Conservation (phyloP, 2,888 invertebrate species). For the Troides helena region DNA sequence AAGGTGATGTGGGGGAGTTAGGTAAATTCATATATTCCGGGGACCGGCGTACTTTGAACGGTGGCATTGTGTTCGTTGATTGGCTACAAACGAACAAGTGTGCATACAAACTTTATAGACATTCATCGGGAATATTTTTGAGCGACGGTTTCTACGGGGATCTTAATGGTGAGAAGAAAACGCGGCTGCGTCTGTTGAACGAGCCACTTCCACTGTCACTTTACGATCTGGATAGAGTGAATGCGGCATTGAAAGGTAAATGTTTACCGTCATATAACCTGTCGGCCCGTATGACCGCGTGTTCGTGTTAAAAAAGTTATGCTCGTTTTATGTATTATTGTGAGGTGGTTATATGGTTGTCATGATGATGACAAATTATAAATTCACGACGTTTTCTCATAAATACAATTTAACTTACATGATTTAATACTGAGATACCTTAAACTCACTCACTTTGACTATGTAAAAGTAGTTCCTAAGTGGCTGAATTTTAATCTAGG, state of each 20-base stretch:
- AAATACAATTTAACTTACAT: background rate
- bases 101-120: constrained; percentile 72
- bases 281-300: constrained; percentile 53
- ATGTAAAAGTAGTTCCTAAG: too few species aligned
- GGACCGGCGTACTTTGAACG: constrained; percentile 66
- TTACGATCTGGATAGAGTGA: constrained; percentile 77
- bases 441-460: too few species aligned
- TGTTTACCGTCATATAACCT: constrained; percentile 62
- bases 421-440: background rate
- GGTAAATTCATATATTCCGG: constrained; percentile 67
- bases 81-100: constrained; percentile 74
- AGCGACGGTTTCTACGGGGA: constrained; percentile 69
- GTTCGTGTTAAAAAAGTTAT: constrained; percentile 54
- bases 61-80: constrained; percentile 71
- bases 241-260: constrained; percentile 78
- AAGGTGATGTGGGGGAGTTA: constrained; percentile 68
- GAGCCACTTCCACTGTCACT: constrained; percentile 75
- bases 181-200: constrained; percentile 68
- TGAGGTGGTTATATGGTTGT: background rate
- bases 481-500: too few species aligned
- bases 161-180: constrained; percentile 54
- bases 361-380: background rate
- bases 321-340: constrained; percentile 33
- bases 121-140: constrained; percentile 75
- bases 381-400: constrained; percentile 40